A percentile compares a stretch with the other conserved stretches of the same genome.
These are phyloP conservation scores for Notarius lentiginosus DNA, from an alignment of 2,113 vertebrate genomes.

Conservation along the genomic window DNA sequence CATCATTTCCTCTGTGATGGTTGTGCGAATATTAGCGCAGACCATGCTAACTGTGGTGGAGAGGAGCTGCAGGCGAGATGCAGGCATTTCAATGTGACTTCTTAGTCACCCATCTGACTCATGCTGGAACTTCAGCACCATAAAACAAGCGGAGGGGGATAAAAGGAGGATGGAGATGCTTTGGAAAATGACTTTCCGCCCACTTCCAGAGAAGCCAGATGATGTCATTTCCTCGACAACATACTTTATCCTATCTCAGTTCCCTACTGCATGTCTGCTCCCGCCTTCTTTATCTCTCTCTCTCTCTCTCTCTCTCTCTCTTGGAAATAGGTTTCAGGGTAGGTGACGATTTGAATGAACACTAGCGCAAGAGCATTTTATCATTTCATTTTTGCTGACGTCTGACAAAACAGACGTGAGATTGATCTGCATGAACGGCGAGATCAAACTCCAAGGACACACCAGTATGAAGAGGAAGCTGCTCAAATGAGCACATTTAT, in stretches of 20 bases:
- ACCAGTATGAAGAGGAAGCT: background rate
- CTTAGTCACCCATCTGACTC: constrained; percentile 55
- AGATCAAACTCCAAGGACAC: constrained; percentile 10
- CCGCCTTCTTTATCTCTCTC: background rate
- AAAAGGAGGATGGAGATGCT: constrained; percentile 32
- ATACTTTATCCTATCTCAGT: constrained; percentile 17
- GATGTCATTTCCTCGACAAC: constrained; percentile 48
- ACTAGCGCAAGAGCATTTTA: constrained; percentile 24
- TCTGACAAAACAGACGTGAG: background rate
- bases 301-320: background rate
- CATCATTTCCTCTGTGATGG: constrained; percentile 17
- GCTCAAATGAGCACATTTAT: constrained; percentile 21
- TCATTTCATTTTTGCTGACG: background rate
- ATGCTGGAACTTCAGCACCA: constrained; percentile 42
- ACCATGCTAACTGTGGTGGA: constrained; percentile 22
- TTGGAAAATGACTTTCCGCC: constrained; percentile 27
- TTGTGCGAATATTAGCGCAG: constrained; percentile 18
- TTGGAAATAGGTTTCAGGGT: background rate
- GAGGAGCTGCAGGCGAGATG: constrained; percentile 31
- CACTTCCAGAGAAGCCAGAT: constrained; percentile 39
- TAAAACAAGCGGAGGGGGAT: constrained; percentile 17
- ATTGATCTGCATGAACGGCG: background rate
- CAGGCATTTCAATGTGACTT: constrained; percentile 53
- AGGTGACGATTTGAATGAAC: constrained; percentile 23
- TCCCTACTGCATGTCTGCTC: background rate